Percentiles rank a stretch among this genome's conserved stretches.
These are phyloP conservation scores for Drosophila gaucha DNA, from an alignment of 2,888 invertebrate genomes.

Conservation along the genomic window DNA sequence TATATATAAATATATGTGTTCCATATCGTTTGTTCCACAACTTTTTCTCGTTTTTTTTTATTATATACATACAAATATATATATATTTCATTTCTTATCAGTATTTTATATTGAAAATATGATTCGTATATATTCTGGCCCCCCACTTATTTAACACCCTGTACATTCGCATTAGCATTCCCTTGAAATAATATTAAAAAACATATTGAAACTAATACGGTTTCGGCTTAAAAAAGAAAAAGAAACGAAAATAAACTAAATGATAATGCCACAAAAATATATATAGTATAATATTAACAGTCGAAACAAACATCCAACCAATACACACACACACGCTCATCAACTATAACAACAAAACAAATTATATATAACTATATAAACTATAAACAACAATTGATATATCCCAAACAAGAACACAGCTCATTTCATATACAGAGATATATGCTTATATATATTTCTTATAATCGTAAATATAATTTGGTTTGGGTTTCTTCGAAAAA, in stretches of 20 bases:
- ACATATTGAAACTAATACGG: conserved; percentile 59
- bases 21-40: conserved; percentile 57
- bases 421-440: conserved; percentile 43
- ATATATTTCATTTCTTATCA: conserved; percentile 1
- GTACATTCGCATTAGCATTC: conserved; percentile 63
- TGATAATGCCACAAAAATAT: conserved; percentile 7
- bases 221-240: conserved; percentile 54
- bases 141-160: conserved; percentile 39
- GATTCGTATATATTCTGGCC: conserved; percentile 57
- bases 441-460: conserved; percentile 3
- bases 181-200: conserved; percentile 16
- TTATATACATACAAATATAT: no score
- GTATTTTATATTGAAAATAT: conserved; percentile 10
- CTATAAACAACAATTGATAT: conserved; percentile 27
- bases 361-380: conserved; percentile 28
- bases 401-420: conserved; percentile 21
- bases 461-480: conserved; percentile 62
- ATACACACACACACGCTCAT: conserved; percentile 40
- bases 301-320: conserved; percentile 33
- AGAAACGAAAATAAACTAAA: conserved; percentile 23
- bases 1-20: conserved; percentile 25
- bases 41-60: no score
- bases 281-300: conserved; percentile 34
- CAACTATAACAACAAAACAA: conserved; percentile 34
- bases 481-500: conserved; percentile 75